Conservation (phyloP, 2,113 vertebrate species). For the Nerophis lumbriciformis region DNA sequence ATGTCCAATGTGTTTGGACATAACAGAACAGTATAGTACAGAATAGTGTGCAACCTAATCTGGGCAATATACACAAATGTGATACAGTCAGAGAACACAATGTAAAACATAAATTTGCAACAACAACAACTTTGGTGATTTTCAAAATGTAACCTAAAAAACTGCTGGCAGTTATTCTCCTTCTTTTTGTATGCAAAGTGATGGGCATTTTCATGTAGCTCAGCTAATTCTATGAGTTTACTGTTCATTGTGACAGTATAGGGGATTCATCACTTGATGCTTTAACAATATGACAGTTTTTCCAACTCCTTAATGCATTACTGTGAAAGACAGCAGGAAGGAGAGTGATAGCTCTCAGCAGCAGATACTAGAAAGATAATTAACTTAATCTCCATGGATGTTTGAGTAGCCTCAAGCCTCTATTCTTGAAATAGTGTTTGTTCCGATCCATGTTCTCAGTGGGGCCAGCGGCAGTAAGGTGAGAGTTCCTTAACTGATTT, state of each 20-base stretch:
- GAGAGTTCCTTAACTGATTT: slow-evolving; percentile 49
- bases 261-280: not conserved
- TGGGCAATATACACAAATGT: no score
- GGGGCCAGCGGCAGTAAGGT: slow-evolving; percentile 32
- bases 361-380: slow-evolving; percentile 57
- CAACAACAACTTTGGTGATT: no score
- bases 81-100: no score
- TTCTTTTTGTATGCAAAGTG: not conserved
- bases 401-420: slow-evolving; percentile 35
- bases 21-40: no score
- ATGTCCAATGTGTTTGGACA: no score
- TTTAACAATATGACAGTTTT: slow-evolving; percentile 16
- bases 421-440: slow-evolving; percentile 40
- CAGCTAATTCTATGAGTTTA: not conserved
- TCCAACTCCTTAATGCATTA: slow-evolving; percentile 15
- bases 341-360: slow-evolving; percentile 12
- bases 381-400: slow-evolving; percentile 54
- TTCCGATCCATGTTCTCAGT: slow-evolving; percentile 40
- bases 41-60: no score
- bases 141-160: no score
- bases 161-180: no score
- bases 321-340: not conserved
- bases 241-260: not conserved
- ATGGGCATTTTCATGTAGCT: not conserved
- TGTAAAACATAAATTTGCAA: no score